Evolutionary conservation across 1,140 invertebrate genomes (phyloP).

Genomic region (Leptinotarsa defecta): DNA sequence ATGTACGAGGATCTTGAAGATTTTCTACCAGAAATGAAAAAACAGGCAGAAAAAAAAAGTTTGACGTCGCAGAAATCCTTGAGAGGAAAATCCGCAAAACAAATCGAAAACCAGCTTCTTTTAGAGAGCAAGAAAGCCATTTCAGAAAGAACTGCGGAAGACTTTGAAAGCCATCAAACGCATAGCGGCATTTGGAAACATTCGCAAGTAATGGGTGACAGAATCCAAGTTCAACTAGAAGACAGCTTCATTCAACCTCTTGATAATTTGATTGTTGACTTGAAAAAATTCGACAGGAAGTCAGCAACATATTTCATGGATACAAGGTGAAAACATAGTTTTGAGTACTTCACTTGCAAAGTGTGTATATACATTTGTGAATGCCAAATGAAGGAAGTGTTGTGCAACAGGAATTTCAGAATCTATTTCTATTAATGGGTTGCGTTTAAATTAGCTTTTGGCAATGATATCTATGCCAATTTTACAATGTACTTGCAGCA

Average conservation of each 20-base stretch:
- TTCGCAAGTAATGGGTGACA: slow-evolving; percentile 57
- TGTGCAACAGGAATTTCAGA: not conserved
- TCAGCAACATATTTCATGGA: slow-evolving; percentile 64
- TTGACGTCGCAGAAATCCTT: slow-evolving; percentile 61
- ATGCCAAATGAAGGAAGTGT: not conserved
- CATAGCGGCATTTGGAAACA: slow-evolving; percentile 51
- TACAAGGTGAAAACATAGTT: slow-evolving; percentile 63
- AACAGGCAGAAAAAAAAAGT: slow-evolving; percentile 49
- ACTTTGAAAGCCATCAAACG: slow-evolving; percentile 53
- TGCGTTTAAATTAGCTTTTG: not conserved
- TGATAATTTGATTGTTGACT: slow-evolving; percentile 62
- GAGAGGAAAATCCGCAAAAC: slow-evolving; percentile 73
- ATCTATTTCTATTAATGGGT: too few species aligned
- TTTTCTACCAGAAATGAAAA: slow-evolving; percentile 45
- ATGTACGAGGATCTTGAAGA: slow-evolving; percentile 49
- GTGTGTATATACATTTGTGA: not conserved
- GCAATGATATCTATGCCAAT: not conserved
- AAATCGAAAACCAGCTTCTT: slow-evolving; percentile 70
- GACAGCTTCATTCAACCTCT: slow-evolving; percentile 63
- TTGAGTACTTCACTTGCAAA: not conserved
- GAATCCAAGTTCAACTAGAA: slow-evolving; percentile 55
- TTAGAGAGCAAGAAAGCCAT: slow-evolving; percentile 65
- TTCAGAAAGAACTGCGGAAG: slow-evolving; percentile 56
- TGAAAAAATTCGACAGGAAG: slow-evolving; percentile 67
- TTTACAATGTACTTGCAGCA: not conserved